Evolutionary conservation across 2,888 invertebrate genomes (phyloP).

Genomic region (Nomada hirtipes): DNA sequence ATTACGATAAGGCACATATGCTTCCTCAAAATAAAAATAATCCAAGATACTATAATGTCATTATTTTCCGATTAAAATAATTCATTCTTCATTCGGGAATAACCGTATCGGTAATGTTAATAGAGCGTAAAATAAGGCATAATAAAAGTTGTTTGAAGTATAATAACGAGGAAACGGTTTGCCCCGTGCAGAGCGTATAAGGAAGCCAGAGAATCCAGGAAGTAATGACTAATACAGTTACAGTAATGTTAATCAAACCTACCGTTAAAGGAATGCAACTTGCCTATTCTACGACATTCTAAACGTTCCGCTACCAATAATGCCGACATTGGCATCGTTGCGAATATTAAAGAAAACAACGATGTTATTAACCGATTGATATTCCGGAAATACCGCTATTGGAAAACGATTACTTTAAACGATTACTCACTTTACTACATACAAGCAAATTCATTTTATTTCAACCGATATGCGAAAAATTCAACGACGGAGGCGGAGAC

Average conservation of each 20-base stretch:
- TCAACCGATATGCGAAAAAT: background rate
- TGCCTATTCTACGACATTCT: constrained; percentile 26
- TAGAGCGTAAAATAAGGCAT: constrained; percentile 26
- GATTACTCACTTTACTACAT: background rate
- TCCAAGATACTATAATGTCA: background rate
- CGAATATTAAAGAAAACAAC: constrained; percentile 1
- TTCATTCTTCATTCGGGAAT: background rate
- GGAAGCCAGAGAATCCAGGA: constrained; percentile 51
- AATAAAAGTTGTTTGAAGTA: constrained; percentile 30
- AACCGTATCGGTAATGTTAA: background rate
- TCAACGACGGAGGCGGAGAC: background rate
- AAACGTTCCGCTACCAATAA: constrained; percentile 9
- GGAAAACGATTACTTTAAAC: background rate
- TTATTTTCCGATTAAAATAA: background rate
- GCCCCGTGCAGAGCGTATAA: constrained; percentile 40
- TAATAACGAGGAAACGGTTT: constrained; percentile 44
- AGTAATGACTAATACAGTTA: constrained; percentile 58
- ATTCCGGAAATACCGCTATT: background rate
- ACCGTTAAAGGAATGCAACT: constrained; percentile 53
- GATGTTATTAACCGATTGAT: background rate
- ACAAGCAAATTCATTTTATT: background rate
- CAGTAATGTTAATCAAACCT: constrained; percentile 55
- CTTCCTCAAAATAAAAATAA: no score
- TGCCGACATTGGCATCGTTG: background rate
- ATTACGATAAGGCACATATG: no score